Base-by-base conservation (phyloP, 2,113 vertebrate genomes). In the Oenanthe melanoleuca region DNA sequence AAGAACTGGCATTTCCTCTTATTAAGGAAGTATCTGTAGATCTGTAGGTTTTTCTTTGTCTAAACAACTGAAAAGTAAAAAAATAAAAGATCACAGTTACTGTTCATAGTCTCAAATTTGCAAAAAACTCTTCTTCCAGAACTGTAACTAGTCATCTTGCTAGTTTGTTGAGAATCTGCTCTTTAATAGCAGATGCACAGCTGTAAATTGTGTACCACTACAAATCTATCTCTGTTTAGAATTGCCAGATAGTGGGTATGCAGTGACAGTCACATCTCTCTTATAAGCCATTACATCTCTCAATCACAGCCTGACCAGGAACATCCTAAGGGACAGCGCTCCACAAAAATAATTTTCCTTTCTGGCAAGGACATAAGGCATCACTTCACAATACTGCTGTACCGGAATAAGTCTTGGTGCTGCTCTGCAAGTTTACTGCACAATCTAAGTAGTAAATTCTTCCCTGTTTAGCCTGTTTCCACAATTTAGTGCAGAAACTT, bases 311-410 rank as follows among this genome's bases (percentile, higher is more conserved):
- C 25, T 17, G 23, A 84, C 34, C 18, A 42, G 65, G 40, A 59
- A 60, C 5, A 81, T 8, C 0, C 0, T 13, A 31, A 64, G 14
- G 4, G 24, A 52, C 34, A 44, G n/a, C 0, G 1, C 23, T 42
- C 33, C 31, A 52, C 52, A 57, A 31, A 67, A 75, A 31, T 22
- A 3, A 3, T 4, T 69, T 60, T 53, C 45, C 52, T 66, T 83
- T 61, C 52, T 72, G 64, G 16, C 40, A 90, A 53, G 40, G 67
- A 40, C 20, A 5, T 6, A 40, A 0, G 0, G 13, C 31, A 33
- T 53, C 44, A 59, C 4, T 86, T 45, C 26, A 52, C 6, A 22
- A 4, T 8, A 40, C 37, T 19, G 23, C 3, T 77, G 24, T 33
- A 64, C 9, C n/a, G 14, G 15, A 80, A 0, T 38, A 47, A 72